Percentiles rank a stretch among this genome's conserved stretches.
phyloP scores from a whole-genome alignment of 2,888 invertebrate genomes.

The Helobdella robusta region DNA sequence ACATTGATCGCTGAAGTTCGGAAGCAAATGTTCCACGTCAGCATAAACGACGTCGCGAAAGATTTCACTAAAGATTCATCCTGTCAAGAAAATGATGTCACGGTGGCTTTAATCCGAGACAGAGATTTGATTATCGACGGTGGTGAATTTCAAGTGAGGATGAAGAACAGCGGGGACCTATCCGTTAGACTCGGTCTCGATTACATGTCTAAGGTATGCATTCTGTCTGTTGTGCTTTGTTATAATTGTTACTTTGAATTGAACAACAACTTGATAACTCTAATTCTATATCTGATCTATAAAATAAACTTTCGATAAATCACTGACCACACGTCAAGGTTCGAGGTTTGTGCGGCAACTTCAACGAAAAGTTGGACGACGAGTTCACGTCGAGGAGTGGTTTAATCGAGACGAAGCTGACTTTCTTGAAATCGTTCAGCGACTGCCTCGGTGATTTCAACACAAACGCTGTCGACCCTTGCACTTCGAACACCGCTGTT shows the following conservation, averaged over 20 bases:
- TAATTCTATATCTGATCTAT: too few species aligned
- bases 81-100: not conserved
- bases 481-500: constrained; percentile 18
- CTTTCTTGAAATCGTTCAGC: constrained; percentile 20
- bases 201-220: constrained; percentile 4
- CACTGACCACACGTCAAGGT: not conserved
- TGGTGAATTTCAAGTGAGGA: constrained; percentile 10
- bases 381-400: constrained; percentile 13
- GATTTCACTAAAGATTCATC: not conserved
- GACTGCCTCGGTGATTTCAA: constrained; percentile 18
- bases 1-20: not conserved
- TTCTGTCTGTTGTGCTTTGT: too few species aligned
- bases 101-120: too few species aligned
- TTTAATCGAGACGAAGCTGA: constrained; percentile 14
- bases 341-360: constrained; percentile 15
- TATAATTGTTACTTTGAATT: too few species aligned
- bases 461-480: constrained; percentile 7
- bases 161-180: constrained; percentile 11
- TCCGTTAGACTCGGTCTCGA: not conserved
- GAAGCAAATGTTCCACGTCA: not conserved
- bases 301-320: not conserved
- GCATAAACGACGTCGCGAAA: not conserved
- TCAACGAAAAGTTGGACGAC: constrained; percentile 15
- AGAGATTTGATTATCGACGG: constrained; percentile 10
- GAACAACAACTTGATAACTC: too few species aligned